Base-by-base conservation (phyloP, 2,888 invertebrate genomes). In the Ctenicera cuprea region DNA sequence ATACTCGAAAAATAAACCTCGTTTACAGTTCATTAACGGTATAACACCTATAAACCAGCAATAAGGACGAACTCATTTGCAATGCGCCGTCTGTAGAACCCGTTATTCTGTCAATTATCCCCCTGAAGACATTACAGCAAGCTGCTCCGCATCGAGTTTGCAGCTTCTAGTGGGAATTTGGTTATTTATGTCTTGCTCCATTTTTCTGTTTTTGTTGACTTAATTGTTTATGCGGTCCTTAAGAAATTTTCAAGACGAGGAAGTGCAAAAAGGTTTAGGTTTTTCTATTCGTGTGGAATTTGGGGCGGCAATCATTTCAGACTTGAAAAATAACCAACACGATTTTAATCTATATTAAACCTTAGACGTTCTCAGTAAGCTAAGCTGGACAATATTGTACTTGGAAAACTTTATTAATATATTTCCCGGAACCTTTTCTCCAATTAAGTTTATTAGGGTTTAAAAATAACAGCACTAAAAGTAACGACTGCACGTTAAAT, bases 21-120 rank as follows among this genome's bases (percentile, higher is more conserved):
- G 74, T 76, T 76, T 72, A 72, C 74, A 76, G 72, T 74, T 72
- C 74, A 76, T 76, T 76, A 76, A 71, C 67, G 61, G 62, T 41
- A 63, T 76, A 67, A 69, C 66, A 67, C 59, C 73, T 75, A 75
- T 75, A 75, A 77, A 73, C 73, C 65, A 71, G 69, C 63, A 65
- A 75, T 75, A 72, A 66, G 59, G 67, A 52, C 61, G 67, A 59
- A 75, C 77, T 77, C 75, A 75, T 77, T 76, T 77, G 70, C 75
- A 73, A 73, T 73, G 73, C 71, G 73, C 75, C 75, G 68, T 66
- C 73, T 73, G 73, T 71, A 72, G 75, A 20, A 62, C 73, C 68
- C 77, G 73, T 75, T 77, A 77, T 75, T 74, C 68, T 75, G 75
- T 71, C 75, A 75, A 77, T 77, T 77, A 77, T 73, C 73, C 69